A percentile compares a stretch with the other conserved stretches of the same genome.
phyloP scores from a whole-genome alignment of 64 coral and sea anemone genomes.

The Porites australiensis region DNA sequence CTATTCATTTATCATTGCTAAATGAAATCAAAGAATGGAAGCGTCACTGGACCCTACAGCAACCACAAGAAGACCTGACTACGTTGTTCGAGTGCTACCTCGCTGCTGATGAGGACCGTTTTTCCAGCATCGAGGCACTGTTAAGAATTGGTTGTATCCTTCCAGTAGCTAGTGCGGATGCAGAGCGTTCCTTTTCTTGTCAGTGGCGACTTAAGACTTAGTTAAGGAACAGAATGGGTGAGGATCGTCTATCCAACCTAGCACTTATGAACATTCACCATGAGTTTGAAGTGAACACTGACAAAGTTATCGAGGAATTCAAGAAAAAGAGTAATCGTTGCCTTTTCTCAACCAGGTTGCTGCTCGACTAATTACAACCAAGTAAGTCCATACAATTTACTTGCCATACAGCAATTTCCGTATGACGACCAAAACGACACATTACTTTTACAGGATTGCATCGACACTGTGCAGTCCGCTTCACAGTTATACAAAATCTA shows the following conservation, averaged over 20 bases:
- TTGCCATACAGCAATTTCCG: conserved; percentile 6
- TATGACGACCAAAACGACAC: conserved; percentile 19
- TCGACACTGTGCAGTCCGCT: conserved; percentile 9
- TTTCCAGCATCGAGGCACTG: not conserved
- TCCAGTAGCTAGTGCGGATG: conserved; percentile 57
- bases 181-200: conserved; percentile 37
- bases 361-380: conserved; percentile 24
- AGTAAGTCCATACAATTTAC: conserved; percentile 27
- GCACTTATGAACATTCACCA: conserved; percentile 18
- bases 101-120: no score
- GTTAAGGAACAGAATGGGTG: conserved; percentile 44
- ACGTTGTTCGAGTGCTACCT: no score
- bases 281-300: conserved; percentile 12
- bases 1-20: not conserved
- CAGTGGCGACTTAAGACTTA: conserved; percentile 41
- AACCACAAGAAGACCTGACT: no score
- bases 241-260: conserved; percentile 60
- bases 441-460: conserved; percentile 23
- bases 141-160: conserved; percentile 64
- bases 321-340: conserved; percentile 13
- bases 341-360: not conserved
- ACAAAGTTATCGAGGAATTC: conserved; percentile 18
- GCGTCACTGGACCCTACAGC: conserved; percentile 4
- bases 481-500: conserved; percentile 23
- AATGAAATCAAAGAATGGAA: conserved; percentile 38